These are phyloP conservation scores for Umimayanthus chanpuru DNA, from an alignment of 92 coral and sea anemone genomes.

Conservation along the genomic window DNA sequence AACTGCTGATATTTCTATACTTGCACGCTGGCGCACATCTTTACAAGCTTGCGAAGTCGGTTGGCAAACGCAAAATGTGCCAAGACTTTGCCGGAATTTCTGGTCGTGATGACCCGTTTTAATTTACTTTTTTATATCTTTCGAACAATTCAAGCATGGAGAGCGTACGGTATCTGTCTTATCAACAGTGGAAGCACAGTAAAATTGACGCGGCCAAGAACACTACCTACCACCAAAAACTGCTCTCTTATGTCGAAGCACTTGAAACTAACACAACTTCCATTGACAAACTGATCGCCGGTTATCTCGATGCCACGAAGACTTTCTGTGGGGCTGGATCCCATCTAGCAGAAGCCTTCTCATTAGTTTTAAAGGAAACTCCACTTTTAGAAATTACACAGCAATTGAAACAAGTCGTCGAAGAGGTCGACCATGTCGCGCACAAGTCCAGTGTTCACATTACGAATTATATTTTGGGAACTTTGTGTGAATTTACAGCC, in stretches of 20 bases:
- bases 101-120: slow-evolving; percentile 43
- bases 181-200: slow-evolving; percentile 90
- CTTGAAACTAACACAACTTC: slow-evolving; percentile 81
- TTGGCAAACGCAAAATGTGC: slow-evolving; percentile 27
- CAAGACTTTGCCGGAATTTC: slow-evolving; percentile 21
- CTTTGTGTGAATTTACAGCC: slow-evolving; percentile 91
- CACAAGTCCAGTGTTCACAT: slow-evolving; percentile 93
- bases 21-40: slow-evolving; percentile 30
- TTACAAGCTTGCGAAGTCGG: slow-evolving; percentile 13
- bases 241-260: slow-evolving; percentile 79
- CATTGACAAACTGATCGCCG: slow-evolving; percentile 84
- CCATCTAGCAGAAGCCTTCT: slow-evolving; percentile 89
- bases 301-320: slow-evolving; percentile 93
- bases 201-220: slow-evolving; percentile 75
- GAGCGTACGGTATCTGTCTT: slow-evolving; percentile 85
- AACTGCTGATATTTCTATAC: slow-evolving; percentile 23
- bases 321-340: slow-evolving; percentile 97
- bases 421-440: slow-evolving; percentile 92
- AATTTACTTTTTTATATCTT: slow-evolving; percentile 22
- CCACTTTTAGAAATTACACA: slow-evolving; percentile 93
- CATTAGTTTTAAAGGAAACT: slow-evolving; percentile 90
- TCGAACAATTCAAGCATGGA: slow-evolving; percentile 61
- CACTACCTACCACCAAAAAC: slow-evolving; percentile 76
- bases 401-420: slow-evolving; percentile 95
- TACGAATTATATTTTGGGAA: slow-evolving; percentile 82